Base-by-base conservation (phyloP, 2,113 vertebrate genomes). In the Syngnathus floridae region DNA sequence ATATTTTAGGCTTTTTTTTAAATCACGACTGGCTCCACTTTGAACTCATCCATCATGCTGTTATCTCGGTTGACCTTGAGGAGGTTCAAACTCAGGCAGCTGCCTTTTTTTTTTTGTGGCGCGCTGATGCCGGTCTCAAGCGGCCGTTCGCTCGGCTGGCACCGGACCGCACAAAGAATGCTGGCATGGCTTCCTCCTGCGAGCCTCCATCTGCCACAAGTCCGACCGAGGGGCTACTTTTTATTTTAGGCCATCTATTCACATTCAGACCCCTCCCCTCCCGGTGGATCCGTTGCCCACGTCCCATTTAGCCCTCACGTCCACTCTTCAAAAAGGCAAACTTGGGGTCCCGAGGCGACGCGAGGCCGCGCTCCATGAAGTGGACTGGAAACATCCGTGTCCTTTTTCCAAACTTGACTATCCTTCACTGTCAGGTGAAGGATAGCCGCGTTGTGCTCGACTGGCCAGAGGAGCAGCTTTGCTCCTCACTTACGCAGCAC, bases 131-230 rank as follows among this genome's bases (percentile, higher is more conserved):
- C 36, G 74, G 83, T 90, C 88, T 87, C 83, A 73, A 73, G 76
- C 64, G 86, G 82, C 83, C 80, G 82, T 83, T 70, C 79, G 82
- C 84, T 70, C 79, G 78, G 84, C 89, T 91, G 90, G 89, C 89
- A 89, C 82, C 75, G 74, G 83, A 90, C 85, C 69, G 87, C 87
- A 88, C 84, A 80, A 84, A 89, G 88, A 90, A 89, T 82, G 84
- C 90, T 90, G 89, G 88, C 88, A 91, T 86, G 86, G 78, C 87
- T 87, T 89, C 85, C 87, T 88, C 89, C 86, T 90, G 87, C 85
- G 84, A 87, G 88, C 85, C 85, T 90, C 91, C 91, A 92, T 92
- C 90, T 92, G 90, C 89, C 88, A 86, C 79, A 56, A 87, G 82
- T 87, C 88, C 88, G 82, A 91, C 89, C 89, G 79, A 89, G 88